Conservation (phyloP, 2,888 invertebrate genomes). For the Thecocarcelia acutangulata region DNA sequence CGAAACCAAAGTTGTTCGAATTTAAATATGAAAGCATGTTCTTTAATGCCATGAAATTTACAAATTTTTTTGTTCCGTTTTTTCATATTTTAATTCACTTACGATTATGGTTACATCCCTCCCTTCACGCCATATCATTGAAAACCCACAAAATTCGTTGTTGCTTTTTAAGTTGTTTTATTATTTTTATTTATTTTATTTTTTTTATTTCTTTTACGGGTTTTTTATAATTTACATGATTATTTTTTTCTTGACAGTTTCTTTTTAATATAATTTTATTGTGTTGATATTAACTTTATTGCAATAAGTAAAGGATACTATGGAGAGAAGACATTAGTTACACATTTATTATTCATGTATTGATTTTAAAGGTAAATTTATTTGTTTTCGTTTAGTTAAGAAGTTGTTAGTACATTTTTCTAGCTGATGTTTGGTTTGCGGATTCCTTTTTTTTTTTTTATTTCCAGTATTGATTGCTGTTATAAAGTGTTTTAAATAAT, state of each 20-base stretch:
- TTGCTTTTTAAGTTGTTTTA: conserved; percentile 67
- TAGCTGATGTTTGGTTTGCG: conserved; percentile 14
- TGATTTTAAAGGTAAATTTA: conserved; percentile 22
- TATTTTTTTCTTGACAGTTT: conserved; percentile 53
- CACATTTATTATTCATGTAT: conserved; percentile 68
- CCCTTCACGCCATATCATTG: background rate
- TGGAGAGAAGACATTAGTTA: conserved; percentile 70
- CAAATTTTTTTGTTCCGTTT: too few species aligned
- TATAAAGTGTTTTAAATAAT: conserved; percentile 25
- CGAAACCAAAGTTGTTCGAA: too few species aligned
- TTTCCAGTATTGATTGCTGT: conserved; percentile 27
- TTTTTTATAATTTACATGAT: conserved; percentile 53
- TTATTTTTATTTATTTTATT: too few species aligned
- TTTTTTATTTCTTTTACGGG: conserved; percentile 46
- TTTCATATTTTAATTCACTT: too few species aligned
- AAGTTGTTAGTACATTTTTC: conserved; percentile 46
- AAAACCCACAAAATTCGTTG: conserved; percentile 18
- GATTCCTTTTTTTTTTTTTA: conserved; percentile 23
- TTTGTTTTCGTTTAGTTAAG: conserved; percentile 33
- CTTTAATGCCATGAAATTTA: too few species aligned
- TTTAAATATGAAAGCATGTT: too few species aligned
- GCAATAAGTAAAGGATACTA: conserved; percentile 75
- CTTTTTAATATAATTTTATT: conserved; percentile 6
- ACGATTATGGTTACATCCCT: too few species aligned
- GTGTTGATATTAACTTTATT: conserved; percentile 70